Conservation (phyloP, 2,888 invertebrate species). For the Abscondita cerata region DNA sequence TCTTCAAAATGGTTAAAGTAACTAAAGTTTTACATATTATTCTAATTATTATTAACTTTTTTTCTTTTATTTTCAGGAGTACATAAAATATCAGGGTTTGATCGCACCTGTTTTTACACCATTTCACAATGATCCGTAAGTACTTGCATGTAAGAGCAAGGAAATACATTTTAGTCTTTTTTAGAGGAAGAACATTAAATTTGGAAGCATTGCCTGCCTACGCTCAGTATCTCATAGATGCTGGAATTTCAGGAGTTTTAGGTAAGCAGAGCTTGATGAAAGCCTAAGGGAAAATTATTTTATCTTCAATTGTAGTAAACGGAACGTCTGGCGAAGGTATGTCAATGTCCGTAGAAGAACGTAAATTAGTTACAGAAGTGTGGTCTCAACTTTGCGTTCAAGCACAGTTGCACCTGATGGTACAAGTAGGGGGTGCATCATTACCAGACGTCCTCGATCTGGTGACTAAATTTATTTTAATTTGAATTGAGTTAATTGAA, state of each 20-base stretch:
- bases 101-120: conserved; percentile 77
- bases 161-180: no score
- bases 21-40: not conserved
- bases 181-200: conserved; percentile 45
- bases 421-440: conserved; percentile 76
- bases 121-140: conserved; percentile 65
- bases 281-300: not conserved
- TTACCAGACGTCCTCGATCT: conserved; percentile 72
- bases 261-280: conserved; percentile 59
- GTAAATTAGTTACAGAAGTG: conserved; percentile 69
- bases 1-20: not conserved
- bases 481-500: no score
- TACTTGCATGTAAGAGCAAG: no score
- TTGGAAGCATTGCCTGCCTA: conserved; percentile 61
- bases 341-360: conserved; percentile 69
- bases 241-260: conserved; percentile 71
- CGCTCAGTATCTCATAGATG: conserved; percentile 67
- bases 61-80: conserved; percentile 53
- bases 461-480: conserved; percentile 53
- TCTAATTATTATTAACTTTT: conserved; percentile 4
- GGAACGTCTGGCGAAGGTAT: conserved; percentile 83
- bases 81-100: conserved; percentile 67
- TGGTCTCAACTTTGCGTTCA: conserved; percentile 67
- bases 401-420: conserved; percentile 67
- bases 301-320: conserved; percentile 65